Evolutionary conservation across 2,888 invertebrate species (phyloP), one percentile per base, ranked within the genome.

Genomic region (Pinctada fucata): DNA sequence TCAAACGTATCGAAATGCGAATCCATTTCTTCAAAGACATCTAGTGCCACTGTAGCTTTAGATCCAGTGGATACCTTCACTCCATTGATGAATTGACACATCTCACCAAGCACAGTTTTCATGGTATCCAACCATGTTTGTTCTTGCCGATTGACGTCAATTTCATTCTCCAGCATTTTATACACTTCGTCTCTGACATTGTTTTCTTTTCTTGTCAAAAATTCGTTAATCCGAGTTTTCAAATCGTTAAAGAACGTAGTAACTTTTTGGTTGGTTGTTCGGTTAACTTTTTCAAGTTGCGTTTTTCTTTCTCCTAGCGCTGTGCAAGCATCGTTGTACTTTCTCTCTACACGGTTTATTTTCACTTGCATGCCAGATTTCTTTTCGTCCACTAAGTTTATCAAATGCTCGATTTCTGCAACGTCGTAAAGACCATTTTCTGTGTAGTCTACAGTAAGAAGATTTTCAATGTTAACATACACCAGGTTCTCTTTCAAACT

Each of bases 181-280:
- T 64, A 50, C 8, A 73, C 10, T 6, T 78, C 50, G 5, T 68
- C 50, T 58, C 52, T 63, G 10, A 78, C 3, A 0, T 13, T 16
- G 2, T 50, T n/a, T 70, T 78, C 78, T 50, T 74, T 58, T 10
- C 64, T 49, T 4, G 13, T 68, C 45, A 78, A 52, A 66, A 71
- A 64, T 31, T 70, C 51, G 6, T 74, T 45, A 31, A 78, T 16
- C 48, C 70, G 68, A 31, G 63, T 74, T 71, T 65, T 74, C n/a
- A 78, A 31, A 47, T 64, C 50, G 65, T 50, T n/a, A 10, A 75
- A 74, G 49, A 65, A 69, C 3, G 66, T 47, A 49, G 47, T 74
- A 52, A 78, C 70, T 49, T 48, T 50, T 3, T 31, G 49, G n/a
- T 45, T 8, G 8, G 66, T 51, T 50, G 65, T 10, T 16, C 16